Percentiles rank a stretch among this genome's conserved stretches.
These are phyloP conservation scores for Nephrotoma flavescens DNA, from an alignment of 2,888 invertebrate genomes.

Conservation along the genomic window DNA sequence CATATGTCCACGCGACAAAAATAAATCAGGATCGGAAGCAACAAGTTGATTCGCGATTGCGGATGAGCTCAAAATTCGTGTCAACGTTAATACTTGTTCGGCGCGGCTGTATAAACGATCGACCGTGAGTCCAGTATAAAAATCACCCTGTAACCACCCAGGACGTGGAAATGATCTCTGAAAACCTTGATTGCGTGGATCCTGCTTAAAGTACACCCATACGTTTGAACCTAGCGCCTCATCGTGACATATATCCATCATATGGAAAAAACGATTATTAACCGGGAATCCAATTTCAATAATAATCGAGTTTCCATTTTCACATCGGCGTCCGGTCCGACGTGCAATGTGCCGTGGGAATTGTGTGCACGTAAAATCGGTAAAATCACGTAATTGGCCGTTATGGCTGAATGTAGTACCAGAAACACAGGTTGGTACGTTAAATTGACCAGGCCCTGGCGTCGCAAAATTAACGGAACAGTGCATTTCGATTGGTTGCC, in stretches of 20 bases:
- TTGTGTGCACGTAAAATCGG: not conserved
- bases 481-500: not conserved
- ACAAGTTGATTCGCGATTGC: constrained; percentile 23
- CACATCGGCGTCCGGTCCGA: not conserved
- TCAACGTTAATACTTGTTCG: constrained; percentile 26
- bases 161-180: constrained; percentile 30
- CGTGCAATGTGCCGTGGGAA: not conserved
- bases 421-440: not conserved
- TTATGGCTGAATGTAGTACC: not conserved
- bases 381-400: not conserved
- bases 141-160: constrained; percentile 22
- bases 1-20: constrained; percentile 36
- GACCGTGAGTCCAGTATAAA: constrained; percentile 24
- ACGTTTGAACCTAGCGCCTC: constrained; percentile 24
- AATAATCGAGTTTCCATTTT: not conserved
- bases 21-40: constrained; percentile 18
- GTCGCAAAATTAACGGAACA: not conserved
- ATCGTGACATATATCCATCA: constrained; percentile 31
- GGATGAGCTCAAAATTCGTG: constrained; percentile 22
- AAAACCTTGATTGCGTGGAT: constrained; percentile 28
- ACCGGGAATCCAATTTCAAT: constrained; percentile 30
- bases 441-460: not conserved
- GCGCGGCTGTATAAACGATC: constrained; percentile 23
- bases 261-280: constrained; percentile 21
- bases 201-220: constrained; percentile 28